A percentile compares a stretch with the other conserved stretches of the same genome.
phyloP scores from a whole-genome alignment of 2,797 vertebrate genomes.

The Nyctalus aviator region DNA sequence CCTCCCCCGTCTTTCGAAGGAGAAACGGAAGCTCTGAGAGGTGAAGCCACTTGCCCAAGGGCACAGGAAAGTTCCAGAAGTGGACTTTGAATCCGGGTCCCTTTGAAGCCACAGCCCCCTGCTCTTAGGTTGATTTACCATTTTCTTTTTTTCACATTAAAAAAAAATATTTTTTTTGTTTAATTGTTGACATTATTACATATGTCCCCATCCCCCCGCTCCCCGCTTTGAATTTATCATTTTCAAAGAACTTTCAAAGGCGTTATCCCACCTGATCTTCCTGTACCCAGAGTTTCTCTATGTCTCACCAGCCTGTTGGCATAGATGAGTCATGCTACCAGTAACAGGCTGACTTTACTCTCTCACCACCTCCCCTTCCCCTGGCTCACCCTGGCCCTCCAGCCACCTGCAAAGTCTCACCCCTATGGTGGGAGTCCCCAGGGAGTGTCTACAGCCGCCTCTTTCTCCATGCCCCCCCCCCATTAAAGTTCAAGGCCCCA shows the following conservation, averaged over 20 bases:
- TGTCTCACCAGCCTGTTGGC: conserved; percentile 73
- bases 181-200: not conserved
- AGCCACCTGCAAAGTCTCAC: conserved; percentile 19
- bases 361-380: not conserved
- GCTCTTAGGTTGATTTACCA: not conserved
- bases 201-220: not conserved
- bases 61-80: not conserved
- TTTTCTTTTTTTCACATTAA: conserved; percentile 17
- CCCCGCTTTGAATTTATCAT: not conserved
- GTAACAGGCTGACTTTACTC: not conserved
- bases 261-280: conserved; percentile 62
- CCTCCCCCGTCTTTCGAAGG: not conserved
- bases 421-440: not conserved
- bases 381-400: not conserved
- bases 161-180: not conserved
- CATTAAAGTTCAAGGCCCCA: not conserved
- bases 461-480: not conserved
- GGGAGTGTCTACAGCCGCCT: not conserved
- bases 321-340: conserved; percentile 72
- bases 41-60: not conserved
- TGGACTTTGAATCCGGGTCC: not conserved
- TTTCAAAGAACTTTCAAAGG: conserved; percentile 49
- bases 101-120: not conserved
- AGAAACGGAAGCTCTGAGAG: not conserved
- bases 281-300: conserved; percentile 70